Conservation (phyloP, 2,888 invertebrate species). For the Lumbricus terrestris region DNA sequence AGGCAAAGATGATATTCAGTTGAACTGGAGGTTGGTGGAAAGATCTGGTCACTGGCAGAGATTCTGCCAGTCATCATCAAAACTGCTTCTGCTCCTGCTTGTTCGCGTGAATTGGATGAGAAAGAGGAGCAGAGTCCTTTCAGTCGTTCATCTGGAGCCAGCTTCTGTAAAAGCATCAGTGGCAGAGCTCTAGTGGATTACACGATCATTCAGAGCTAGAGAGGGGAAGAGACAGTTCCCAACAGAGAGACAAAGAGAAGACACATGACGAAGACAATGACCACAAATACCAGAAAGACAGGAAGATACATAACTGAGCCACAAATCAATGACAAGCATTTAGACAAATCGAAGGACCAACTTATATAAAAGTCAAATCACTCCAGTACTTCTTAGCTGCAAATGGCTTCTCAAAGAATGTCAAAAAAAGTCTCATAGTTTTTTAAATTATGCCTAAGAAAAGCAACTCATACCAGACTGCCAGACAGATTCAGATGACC, state of each 20-base stretch:
- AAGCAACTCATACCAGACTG: neutral
- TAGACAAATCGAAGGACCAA: neutral
- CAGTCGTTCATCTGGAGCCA: neutral
- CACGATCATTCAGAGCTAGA: neutral
- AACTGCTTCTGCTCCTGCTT: neutral
- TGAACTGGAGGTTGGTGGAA: neutral
- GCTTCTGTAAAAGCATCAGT: neutral
- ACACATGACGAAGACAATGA: neutral
- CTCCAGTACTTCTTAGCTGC: neutral
- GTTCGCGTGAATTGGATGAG: neutral
- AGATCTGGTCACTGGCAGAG: neutral
- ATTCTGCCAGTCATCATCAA: neutral
- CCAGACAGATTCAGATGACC: neutral
- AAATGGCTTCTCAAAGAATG: neutral
- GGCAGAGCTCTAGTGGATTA: neutral
- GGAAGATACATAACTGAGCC: neutral
- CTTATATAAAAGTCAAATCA: neutral
- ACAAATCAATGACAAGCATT: neutral
- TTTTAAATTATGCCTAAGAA: neutral
- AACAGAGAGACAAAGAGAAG: neutral
- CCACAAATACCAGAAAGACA: neutral
- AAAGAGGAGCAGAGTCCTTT: slow-evolving; percentile 3
- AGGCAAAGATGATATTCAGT: neutral
- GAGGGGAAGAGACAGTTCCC: neutral
- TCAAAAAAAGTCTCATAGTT: neutral